Evolutionary conservation across 2,113 vertebrate species (phyloP).

Genomic region (Argyrosomus japonicus): DNA sequence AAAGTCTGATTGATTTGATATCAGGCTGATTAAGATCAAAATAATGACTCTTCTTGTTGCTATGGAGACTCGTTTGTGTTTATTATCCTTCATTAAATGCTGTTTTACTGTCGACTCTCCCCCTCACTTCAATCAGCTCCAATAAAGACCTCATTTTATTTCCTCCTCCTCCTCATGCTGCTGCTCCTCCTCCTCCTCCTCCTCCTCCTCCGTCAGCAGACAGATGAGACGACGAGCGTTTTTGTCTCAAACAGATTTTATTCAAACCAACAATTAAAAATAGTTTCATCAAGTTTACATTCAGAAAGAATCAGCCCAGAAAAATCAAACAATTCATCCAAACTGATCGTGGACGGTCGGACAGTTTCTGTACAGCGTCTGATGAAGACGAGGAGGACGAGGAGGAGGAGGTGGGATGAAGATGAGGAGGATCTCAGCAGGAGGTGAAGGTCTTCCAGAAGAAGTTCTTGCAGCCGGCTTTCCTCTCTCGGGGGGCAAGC

Average conservation of each 20-base stretch:
- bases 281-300: slow-evolving; percentile 65
- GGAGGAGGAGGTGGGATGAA: not conserved
- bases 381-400: slow-evolving; percentile 14
- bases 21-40: too few species aligned
- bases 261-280: slow-evolving; percentile 75
- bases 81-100: slow-evolving; percentile 1
- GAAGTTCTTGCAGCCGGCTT: slow-evolving; percentile 99
- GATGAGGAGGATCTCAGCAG: slow-evolving; percentile 85
- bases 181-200: too few species aligned
- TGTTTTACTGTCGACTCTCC: not conserved
- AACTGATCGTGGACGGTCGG: slow-evolving; percentile 4
- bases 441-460: slow-evolving; percentile 99
- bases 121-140: not conserved
- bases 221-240: not conserved
- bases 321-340: slow-evolving; percentile 44
- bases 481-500: slow-evolving; percentile 93
- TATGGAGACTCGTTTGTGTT: not conserved
- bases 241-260: slow-evolving; percentile 75
- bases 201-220: too few species aligned
- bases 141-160: slow-evolving; percentile 1
- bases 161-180: too few species aligned
- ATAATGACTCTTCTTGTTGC: slow-evolving; percentile 7
- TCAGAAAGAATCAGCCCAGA: slow-evolving; percentile 60
- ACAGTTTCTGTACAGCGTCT: slow-evolving; percentile 42
- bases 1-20: not conserved